Evolutionary conservation across 2,113 vertebrate species (phyloP).

Genomic region (Bos taurus): DNA sequence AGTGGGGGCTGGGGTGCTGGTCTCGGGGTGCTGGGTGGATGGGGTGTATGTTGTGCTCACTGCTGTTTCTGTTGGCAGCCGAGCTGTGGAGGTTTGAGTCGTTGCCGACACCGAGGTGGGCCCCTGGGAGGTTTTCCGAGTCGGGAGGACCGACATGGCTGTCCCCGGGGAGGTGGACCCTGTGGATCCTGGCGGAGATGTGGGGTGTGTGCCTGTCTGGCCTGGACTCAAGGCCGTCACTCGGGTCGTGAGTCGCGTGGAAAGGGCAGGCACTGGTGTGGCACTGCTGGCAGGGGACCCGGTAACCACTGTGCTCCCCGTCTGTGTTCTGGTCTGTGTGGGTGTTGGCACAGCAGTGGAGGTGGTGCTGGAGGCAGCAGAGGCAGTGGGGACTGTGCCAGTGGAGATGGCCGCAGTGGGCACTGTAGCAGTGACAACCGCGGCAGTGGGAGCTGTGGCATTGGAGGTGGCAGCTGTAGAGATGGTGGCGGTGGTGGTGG

Average conservation of each 20-base stretch:
- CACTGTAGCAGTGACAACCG: too few species aligned
- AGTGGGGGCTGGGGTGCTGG: fast-evolving
- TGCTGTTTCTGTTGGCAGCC: fast-evolving
- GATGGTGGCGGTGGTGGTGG: neutral
- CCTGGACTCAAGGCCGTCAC: fast-evolving
- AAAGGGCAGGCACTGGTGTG: fast-evolving
- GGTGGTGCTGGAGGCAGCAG: neutral
- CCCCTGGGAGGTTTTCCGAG: fast-evolving
- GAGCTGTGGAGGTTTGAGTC: fast-evolving
- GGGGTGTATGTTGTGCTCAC: fast-evolving
- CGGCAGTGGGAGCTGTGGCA: too few species aligned
- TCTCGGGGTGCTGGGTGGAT: fast-evolving
- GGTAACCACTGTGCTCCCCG: fast-evolving
- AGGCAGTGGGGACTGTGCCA: neutral
- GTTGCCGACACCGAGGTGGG: fast-evolving
- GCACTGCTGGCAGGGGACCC: neutral
- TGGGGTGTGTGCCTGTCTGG: fast-evolving
- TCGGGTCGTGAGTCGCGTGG: fast-evolving
- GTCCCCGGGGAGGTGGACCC: fast-evolving
- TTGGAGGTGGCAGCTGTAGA: neutral
- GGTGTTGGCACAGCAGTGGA: too few species aligned
- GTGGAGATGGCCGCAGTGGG: too few species aligned
- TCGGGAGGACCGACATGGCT: fast-evolving
- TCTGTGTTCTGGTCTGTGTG: fast-evolving
- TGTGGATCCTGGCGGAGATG: fast-evolving